Conservation (phyloP, 2,797 vertebrate genomes). For the Cossypha caffra region DNA sequence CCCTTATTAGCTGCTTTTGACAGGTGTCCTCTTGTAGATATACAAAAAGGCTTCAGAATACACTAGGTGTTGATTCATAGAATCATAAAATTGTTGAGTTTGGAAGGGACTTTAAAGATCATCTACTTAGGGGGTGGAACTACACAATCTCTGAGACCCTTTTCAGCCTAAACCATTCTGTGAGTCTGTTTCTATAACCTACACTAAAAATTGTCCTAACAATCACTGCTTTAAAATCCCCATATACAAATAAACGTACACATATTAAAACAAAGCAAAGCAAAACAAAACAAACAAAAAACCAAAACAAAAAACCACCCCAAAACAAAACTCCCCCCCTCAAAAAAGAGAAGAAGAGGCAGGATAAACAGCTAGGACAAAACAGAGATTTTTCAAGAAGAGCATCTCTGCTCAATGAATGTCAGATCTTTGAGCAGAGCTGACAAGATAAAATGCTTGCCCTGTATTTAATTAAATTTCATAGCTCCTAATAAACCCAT, state of each 20-base stretch:
- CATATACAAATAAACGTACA: background rate
- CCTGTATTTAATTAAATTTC: slow-evolving; percentile 34
- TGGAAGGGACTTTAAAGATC: background rate
- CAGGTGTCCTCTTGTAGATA: background rate
- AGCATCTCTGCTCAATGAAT: background rate
- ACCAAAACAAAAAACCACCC: too few relatives aligned
- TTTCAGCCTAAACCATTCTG: background rate
- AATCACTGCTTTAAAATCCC: background rate
- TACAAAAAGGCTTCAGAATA: background rate
- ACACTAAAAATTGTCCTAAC: background rate
- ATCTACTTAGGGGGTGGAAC: background rate
- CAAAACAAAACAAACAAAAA: background rate
- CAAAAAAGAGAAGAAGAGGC: background rate
- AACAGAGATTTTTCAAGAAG: background rate
- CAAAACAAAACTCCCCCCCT: too few relatives aligned
- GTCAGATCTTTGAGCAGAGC: background rate
- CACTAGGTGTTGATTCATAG: background rate
- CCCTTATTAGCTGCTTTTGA: background rate
- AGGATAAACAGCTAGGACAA: background rate
- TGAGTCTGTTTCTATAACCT: background rate
- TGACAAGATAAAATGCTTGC: slow-evolving; percentile 16
- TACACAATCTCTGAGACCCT: background rate
- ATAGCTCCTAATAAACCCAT: background rate
- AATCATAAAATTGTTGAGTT: background rate
- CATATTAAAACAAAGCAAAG: background rate